Conservation (phyloP, 2,888 invertebrate species). For the Lydus trimaculatus region DNA sequence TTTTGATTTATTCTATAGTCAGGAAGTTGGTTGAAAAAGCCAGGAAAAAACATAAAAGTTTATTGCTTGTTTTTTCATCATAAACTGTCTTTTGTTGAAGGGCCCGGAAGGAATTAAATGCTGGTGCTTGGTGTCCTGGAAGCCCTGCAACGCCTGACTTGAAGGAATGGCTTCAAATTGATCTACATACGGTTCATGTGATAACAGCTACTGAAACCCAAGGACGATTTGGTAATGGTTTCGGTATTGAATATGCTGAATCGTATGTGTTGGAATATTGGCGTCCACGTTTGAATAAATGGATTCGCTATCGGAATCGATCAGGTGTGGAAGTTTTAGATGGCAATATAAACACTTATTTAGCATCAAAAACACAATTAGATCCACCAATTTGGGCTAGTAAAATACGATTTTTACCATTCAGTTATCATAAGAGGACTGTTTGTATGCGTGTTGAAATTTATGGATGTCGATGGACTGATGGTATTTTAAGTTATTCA, state of each 20-base stretch:
- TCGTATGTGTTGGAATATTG: slow-evolving; percentile 85
- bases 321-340: slow-evolving; percentile 76
- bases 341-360: slow-evolving; percentile 89
- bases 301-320: slow-evolving; percentile 80
- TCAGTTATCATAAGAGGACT: slow-evolving; percentile 81
- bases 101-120: slow-evolving; percentile 79
- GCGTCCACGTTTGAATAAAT: slow-evolving; percentile 79
- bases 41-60: background rate
- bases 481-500: slow-evolving; percentile 83
- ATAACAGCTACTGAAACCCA: slow-evolving; percentile 84
- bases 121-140: slow-evolving; percentile 94
- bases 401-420: slow-evolving; percentile 84
- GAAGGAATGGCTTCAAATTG: slow-evolving; percentile 81
- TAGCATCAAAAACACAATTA: slow-evolving; percentile 77
- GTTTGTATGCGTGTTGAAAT: slow-evolving; percentile 93
- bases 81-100: slow-evolving; percentile 63
- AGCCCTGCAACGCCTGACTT: slow-evolving; percentile 79
- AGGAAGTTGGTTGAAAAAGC: slow-evolving; percentile 62
- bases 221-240: slow-evolving; percentile 91
- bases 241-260: slow-evolving; percentile 88
- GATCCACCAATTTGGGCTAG: slow-evolving; percentile 87
- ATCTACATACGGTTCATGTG: slow-evolving; percentile 79
- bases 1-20: slow-evolving; percentile 22
- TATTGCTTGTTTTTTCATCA: background rate
- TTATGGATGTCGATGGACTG: slow-evolving; percentile 87